Conservation (phyloP, 2,888 invertebrate genomes). For the Cybosia mesomella region DNA sequence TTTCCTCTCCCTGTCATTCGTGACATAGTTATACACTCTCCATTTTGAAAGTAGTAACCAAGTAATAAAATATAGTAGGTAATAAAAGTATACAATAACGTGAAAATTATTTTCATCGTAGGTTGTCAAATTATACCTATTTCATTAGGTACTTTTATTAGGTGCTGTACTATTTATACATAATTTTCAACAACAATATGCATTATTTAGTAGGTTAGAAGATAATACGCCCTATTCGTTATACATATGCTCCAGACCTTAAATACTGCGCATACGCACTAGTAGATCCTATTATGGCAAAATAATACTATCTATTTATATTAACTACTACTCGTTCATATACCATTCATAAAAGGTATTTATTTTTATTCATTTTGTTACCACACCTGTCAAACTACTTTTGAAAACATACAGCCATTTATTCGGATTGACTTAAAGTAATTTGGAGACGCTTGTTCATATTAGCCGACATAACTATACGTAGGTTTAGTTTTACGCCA, state of each 20-base stretch:
- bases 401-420: slow-evolving; percentile 34
- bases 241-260: not conserved
- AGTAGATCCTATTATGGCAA: not conserved
- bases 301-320: slow-evolving; percentile 14
- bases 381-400: slow-evolving; percentile 37
- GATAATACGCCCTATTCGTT: not conserved
- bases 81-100: not conserved
- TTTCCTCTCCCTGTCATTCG: not conserved
- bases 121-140: not conserved
- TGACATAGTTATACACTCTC: not conserved
- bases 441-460: not conserved
- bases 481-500: not conserved
- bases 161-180: not conserved
- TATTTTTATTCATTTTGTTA: slow-evolving; percentile 41
- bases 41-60: not conserved
- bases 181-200: not conserved
- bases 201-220: not conserved
- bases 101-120: not conserved
- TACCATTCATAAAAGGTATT: slow-evolving; percentile 39
- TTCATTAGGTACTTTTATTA: not conserved
- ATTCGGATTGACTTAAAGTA: not conserved
- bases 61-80: not conserved
- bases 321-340: slow-evolving; percentile 10
- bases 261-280: not conserved
- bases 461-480: too few species aligned